Evolutionary conservation across 1,140 invertebrate genomes (phyloP), one percentile per base, ranked within the genome.

Genomic region (Gonioctena quinquepunctata): DNA sequence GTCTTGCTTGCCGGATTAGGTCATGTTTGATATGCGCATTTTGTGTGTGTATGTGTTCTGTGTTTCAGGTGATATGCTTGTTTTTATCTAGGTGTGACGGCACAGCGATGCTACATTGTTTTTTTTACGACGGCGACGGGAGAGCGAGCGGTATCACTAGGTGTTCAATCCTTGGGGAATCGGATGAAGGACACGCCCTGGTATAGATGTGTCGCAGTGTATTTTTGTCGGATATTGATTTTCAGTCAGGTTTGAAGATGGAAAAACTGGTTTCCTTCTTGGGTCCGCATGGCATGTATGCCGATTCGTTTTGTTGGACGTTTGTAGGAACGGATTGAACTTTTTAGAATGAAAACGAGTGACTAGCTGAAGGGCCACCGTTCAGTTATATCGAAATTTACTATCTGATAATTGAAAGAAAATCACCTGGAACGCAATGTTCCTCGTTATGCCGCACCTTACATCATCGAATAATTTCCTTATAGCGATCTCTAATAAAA

Each of bases 11-110:
- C 54, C 63, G 66, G 73, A 71, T 74, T 74, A 71, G 73, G 70
- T 74, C 70, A 71, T 71, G 69, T 71, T 71, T 71, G 70, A 71
- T 74, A 71, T 74, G 72, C 72, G 72, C 66, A 26, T 68, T 68
- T 68, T 61, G 28, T 68, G 28, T 33, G 49, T 52, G n/a, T n/a
- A n/a, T n/a, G n/a, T n/a, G n/a, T n/a, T n/a, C n/a, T 42, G 16
- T 42, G 33, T 42, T 42, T 42, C 33, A 42, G 33, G 33, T 42
- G n/a, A n/a, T n/a, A n/a, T n/a, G 33, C 33, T 11, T 42, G 16
- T 42, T 42, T 42, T 42, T 1, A 42, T 42, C 1, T 42, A 42
- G 33, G 33, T 42, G 33, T n/a, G 13, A 42, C 33, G 7, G 13
- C 33, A 4, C 11, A 13, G 13, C 33, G 33, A 42, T n/a, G n/a